A percentile compares a stretch with the other conserved stretches of the same genome.
These are phyloP conservation scores for Strix aluco DNA, from an alignment of 2,113 vertebrate genomes.

Conservation along the genomic window DNA sequence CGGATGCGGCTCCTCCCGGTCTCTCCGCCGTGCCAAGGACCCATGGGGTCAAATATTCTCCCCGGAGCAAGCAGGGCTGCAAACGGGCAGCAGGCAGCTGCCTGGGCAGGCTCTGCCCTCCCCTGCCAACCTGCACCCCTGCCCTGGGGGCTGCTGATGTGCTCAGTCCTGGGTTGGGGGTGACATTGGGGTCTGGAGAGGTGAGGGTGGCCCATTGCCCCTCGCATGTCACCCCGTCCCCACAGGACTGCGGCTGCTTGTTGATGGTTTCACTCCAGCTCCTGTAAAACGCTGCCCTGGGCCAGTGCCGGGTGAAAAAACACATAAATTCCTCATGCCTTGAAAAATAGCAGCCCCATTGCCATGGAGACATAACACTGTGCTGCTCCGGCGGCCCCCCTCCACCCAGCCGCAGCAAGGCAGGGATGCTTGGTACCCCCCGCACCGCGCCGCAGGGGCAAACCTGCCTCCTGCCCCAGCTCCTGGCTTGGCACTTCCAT, in stretches of 20 bases:
- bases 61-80: neutral
- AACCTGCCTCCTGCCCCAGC: neutral
- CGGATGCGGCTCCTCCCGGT: slow-evolving; percentile 9
- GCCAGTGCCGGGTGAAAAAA: neutral
- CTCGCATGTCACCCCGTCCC: accelerated
- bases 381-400: neutral
- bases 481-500: neutral
- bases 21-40: neutral
- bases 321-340: neutral
- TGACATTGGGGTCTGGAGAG: neutral
- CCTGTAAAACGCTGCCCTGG: neutral
- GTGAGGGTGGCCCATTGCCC: neutral
- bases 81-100: neutral
- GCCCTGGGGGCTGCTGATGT: neutral
- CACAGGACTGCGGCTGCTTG: neutral
- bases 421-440: neutral
- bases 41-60: neutral
- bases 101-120: neutral
- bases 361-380: slow-evolving; percentile 47
- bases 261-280: neutral
- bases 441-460: accelerated
- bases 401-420: neutral
- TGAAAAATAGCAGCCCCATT: slow-evolving; percentile 54
- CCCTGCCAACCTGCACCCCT: neutral
- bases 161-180: neutral